Base-by-base conservation (phyloP, 2,797 vertebrate genomes). In the Hybognathus amarus region DNA sequence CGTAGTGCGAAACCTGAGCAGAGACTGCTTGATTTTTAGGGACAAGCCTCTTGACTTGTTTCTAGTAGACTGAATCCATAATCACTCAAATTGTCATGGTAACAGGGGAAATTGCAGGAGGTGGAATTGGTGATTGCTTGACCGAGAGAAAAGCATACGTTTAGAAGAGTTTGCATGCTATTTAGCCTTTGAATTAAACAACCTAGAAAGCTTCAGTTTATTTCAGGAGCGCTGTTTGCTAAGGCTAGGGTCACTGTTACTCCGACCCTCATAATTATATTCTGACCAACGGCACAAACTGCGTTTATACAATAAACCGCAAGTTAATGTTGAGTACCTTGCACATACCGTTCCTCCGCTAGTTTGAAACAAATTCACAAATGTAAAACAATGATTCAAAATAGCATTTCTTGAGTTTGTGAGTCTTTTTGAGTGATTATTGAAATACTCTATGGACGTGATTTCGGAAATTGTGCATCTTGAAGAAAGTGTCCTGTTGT, bases 11-110 rank as follows among this genome's bases (percentile, higher is more conserved):
- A 70, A 36, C 27, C 13, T 40, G 17, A 73, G 54, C 1, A 59
- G 36, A 87, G 47, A 45, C 24, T 6, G 22, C 33, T 20, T 61
- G 81, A 61, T 63, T 78, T 66, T 33, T 24, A 0, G 70, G 64
- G 67, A 80, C 85, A 80, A 67, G 54, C 78, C 75, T 84, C 63
- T 71, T 80, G 81, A 76, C 63, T 79, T 76, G 69, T 64, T 77
- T 82, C 68, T 77, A 47, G 64, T 66, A 64, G 77, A 71, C 81
- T 81, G 78, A 85, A 84, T 84, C 59, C 22, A 27, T 68, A 80
- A 81, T 86, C 82, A 86, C 63, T 85, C 42, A 82, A 83, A 87
- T 89, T 79, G 86, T 85, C 83, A 89, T 86, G 86, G 80, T 85
- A 89, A 89, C 86, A 18, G 77, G 59, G 76, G 27, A 79, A 54